A percentile compares a stretch with the other conserved stretches of the same genome.
phyloP scores from a whole-genome alignment of 2,797 vertebrate genomes.

The Naso thynnoides region DNA sequence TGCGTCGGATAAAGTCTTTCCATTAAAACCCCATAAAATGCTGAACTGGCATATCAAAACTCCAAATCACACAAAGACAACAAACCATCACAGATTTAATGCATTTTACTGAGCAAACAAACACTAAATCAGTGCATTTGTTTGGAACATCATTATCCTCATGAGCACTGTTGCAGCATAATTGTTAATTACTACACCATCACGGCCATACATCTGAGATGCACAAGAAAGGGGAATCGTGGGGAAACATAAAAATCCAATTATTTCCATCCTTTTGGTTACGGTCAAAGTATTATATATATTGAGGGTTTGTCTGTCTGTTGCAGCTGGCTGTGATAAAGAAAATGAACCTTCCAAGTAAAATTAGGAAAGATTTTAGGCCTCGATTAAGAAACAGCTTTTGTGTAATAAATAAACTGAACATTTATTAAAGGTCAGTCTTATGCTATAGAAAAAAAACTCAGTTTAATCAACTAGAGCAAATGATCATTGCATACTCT shows the following conservation, averaged over 20 bases:
- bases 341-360: no score
- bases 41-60: not conserved
- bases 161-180: not conserved
- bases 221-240: not conserved
- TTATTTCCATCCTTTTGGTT: not conserved
- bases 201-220: not conserved
- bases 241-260: no score
- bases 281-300: not conserved
- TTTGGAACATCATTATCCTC: not conserved
- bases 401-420: no score
- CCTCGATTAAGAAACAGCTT: no score
- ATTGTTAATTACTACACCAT: not conserved
- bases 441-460: no score
- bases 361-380: no score
- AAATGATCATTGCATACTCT: no score
- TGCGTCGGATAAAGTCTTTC: not conserved
- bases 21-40: not conserved
- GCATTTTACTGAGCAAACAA: no score
- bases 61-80: not conserved
- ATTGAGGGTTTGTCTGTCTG: not conserved
- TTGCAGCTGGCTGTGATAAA: no score
- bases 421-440: no score
- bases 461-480: no score
- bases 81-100: not conserved
- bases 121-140: not conserved